Evolutionary conservation across 2,888 invertebrate species (phyloP).

Genomic region (Nebria salina): DNA sequence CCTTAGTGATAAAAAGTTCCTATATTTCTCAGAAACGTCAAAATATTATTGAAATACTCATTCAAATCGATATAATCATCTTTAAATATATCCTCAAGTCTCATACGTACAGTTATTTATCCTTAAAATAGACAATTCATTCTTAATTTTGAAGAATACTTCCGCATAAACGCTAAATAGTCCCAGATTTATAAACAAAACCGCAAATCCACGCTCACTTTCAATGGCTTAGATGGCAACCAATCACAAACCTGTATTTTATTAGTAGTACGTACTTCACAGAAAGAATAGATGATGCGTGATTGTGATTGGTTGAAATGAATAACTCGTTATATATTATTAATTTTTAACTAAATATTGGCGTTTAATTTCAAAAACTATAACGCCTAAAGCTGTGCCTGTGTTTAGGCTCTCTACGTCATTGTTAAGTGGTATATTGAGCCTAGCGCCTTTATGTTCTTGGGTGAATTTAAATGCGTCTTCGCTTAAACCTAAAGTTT

Average conservation of each 20-base stretch:
- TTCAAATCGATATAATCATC: not conserved
- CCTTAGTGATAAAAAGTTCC: conserved; percentile 21
- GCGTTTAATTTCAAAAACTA: conserved; percentile 84
- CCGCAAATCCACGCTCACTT: no score
- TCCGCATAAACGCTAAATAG: no score
- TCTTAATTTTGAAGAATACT: no score
- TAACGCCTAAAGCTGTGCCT: conserved; percentile 82
- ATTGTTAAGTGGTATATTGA: conserved; percentile 82
- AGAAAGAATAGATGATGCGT: no score
- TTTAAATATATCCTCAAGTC: no score
- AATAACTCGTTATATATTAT: not conserved
- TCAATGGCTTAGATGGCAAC: no score
- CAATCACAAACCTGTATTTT: no score
- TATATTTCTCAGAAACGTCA: not conserved
- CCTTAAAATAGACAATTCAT: no score
- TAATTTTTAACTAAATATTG: conserved; percentile 62
- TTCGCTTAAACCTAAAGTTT: conserved; percentile 86
- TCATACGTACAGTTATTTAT: no score
- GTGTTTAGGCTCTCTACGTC: conserved; percentile 87
- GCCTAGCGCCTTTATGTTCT: conserved; percentile 68
- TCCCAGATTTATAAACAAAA: no score
- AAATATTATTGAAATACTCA: not conserved
- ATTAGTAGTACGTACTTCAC: no score
- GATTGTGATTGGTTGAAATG: not conserved
- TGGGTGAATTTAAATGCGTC: conserved; percentile 75